Base-by-base conservation (phyloP, 2,797 vertebrate genomes). In the Mustela erminea region DNA sequence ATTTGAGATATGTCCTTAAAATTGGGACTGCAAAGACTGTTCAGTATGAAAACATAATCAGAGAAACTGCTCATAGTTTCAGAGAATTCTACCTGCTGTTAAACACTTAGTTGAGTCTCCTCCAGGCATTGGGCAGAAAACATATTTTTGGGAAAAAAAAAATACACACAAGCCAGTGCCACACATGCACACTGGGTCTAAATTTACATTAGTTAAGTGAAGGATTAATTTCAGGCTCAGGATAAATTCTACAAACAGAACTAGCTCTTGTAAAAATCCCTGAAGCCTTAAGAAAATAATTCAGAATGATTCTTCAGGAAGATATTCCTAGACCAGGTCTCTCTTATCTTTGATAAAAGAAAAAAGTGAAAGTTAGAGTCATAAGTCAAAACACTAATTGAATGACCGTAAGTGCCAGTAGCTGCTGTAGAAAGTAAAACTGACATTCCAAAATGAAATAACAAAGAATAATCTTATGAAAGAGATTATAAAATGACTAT, bases 381-480 rank as follows among this genome's bases (percentile, higher is more conserved):
- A 93, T 88, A 87, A 90, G 77, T 88, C 49, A 41, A 87, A 95
- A 87, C 21, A 83, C 4, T 72, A 89, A 52, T 60, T 83, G 12
- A 46, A 29, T 75, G 72, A 46, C 41, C 18, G 25, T 84, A 58
- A 41, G 3, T 38, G 35, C 43, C 9, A 29, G 46, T 18, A 35
- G 68, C 35, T 54, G 41, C 52, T 56, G 66, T 41, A 25, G 46
- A 72, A 23, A 91, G 35, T 60, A 23, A 95, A 93, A 89, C 0
- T 93, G 64, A 70, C 58, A 78, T 72, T 46, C 20, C 11, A 25
- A 93, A 90, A 64, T 90, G 46, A 95, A 96, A 88, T 93, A 88
- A 87, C 89, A 58, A 60, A 52, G 41, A 54, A 23, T 43, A 86
- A n/a, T 56, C 32, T 23, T 58, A 23, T 92, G 43, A 70, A 66